phyloP scores from a whole-genome alignment of 2,888 invertebrate species.

The Apamea monoglypha region DNA sequence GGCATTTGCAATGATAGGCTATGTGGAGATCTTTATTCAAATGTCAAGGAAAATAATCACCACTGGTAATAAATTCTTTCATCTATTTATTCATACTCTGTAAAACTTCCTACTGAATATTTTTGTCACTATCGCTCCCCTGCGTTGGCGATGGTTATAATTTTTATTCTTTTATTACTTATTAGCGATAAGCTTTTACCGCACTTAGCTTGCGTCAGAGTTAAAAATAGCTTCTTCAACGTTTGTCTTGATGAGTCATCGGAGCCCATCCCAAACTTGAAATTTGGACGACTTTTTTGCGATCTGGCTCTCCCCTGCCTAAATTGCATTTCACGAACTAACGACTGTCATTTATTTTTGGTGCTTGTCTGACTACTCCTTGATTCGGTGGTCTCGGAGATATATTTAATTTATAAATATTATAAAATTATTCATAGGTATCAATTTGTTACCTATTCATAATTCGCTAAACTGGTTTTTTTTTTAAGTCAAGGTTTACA shows the following conservation, averaged over 20 bases:
- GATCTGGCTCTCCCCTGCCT: constrained; percentile 17
- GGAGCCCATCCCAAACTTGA: constrained; percentile 49
- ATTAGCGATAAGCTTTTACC: constrained; percentile 28
- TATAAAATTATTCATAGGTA: constrained; percentile 14
- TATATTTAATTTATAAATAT: constrained; percentile 19
- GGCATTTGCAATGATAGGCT: constrained; percentile 50
- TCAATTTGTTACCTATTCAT: constrained; percentile 34
- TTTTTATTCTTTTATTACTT: constrained; percentile 7
- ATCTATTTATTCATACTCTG: background rate
- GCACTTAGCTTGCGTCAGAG: constrained; percentile 55
- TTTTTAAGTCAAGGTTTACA: constrained; percentile 55
- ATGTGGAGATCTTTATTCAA: constrained; percentile 53
- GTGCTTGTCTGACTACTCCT: constrained; percentile 10
- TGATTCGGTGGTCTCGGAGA: constrained; percentile 10
- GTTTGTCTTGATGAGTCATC: constrained; percentile 63
- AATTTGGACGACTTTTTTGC: constrained; percentile 54
- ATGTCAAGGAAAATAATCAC: constrained; percentile 69
- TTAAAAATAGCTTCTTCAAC: constrained; percentile 61
- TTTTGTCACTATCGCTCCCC: constrained; percentile 25
- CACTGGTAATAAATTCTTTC: constrained; percentile 30
- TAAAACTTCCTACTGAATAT: constrained; percentile 13
- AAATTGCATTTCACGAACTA: constrained; percentile 20
- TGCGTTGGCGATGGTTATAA: constrained; percentile 10
- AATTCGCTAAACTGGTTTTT: constrained; percentile 44
- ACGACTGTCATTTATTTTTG: constrained; percentile 23